Evolutionary conservation across 1,140 invertebrate species (phyloP), one percentile per base, ranked within the genome.

Genomic region (Glossosoma conforme): DNA sequence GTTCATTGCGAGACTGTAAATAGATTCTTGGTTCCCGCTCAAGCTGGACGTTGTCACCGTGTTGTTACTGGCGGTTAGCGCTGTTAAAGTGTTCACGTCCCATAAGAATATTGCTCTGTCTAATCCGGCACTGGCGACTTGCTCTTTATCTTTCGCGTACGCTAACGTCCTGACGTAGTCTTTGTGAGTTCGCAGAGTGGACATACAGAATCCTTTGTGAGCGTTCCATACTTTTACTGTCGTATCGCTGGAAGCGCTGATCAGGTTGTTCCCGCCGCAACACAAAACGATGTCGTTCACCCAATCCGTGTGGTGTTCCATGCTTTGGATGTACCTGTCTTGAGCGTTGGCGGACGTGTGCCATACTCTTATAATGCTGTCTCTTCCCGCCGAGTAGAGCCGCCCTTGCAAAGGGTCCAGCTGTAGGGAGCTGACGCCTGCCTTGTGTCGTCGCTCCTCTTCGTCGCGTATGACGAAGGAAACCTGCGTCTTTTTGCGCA

Each of bases 141-240:
- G 70, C 69, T 99, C 97, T 62, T 88, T 87, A 65, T 99, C 95
- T 72, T 89, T 92, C n/a, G 96, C 96, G 76, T 99, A 99, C 0
- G 97, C 97, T 61, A 99, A 70, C 20, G 93, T 93, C 71, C 97
- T 92, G 2, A 99, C 97, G 75, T 98, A 99, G 67, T 99, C 97
- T 64, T 97, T 97, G 68, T 99, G 97, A 21, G 96, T 98, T 52
- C 96, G 76, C 56, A 99, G 72, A 2, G 94, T 97, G 0, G 93
- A 97, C 91, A 97, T 94, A 67, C 94, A 97, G 66, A 97, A 97
- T n/a, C 95, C 96, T 81, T 98, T 98, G 55, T 97, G 93, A 11
- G 95, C 93, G 77, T 98, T 99, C 97, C 97, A 99, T 42, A 99
- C 92, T 78, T 99, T 99, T 0, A 99, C 94, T 25, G 97, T 99